Evolutionary conservation across 1,140 invertebrate species (phyloP), one percentile per base, ranked within the genome.

Genomic region (Microplitis demolitor): DNA sequence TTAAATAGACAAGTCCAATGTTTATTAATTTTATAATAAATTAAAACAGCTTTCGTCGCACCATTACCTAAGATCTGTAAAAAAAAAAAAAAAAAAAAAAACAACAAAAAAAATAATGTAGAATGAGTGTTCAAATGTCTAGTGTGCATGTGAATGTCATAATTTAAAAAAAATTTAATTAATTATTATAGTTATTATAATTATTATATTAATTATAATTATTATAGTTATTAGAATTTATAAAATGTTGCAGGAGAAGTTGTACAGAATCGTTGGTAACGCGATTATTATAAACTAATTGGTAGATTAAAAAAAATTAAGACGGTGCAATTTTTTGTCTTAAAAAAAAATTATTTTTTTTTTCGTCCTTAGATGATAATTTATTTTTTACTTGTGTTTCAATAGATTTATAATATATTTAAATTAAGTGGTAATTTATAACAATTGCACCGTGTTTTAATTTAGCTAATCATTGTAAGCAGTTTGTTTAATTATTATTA

Each of bases 21-120:
- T 61, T 61, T 61, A 33, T 61, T 56, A 56, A 56, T 56, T 56
- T 13, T 56, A 45, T 9, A 45, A 45, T 45, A 6, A 45, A 45
- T 45, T 45, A 11, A 45, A 45, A 45, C n/a, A 24, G 53, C 53
- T 24, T 56, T 56, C 53, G 24, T 56, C 53, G 24, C 53, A 56
- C 53, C 53, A 56, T n/a, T 56, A 56, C 53, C 53, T 56, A 56
- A 56, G 53, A 56, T 56, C n/a, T 56, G 53, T 24, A 56, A 56
- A 56, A 56, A 24, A 24, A 0, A 2, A 24, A 24, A 24, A 24
- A 24, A 24, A 24, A 24, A 24, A 24, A 1, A 24, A 24, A 24
- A 24, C 14, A 13, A 24, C 14, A 16, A 24, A 24, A 24, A 24
- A 56, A 13, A 24, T 14, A 16, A 24, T 56, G 53, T 56, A 24